Base-by-base conservation (phyloP, 2,888 invertebrate genomes). In the Nephrocerus scutellatus region DNA sequence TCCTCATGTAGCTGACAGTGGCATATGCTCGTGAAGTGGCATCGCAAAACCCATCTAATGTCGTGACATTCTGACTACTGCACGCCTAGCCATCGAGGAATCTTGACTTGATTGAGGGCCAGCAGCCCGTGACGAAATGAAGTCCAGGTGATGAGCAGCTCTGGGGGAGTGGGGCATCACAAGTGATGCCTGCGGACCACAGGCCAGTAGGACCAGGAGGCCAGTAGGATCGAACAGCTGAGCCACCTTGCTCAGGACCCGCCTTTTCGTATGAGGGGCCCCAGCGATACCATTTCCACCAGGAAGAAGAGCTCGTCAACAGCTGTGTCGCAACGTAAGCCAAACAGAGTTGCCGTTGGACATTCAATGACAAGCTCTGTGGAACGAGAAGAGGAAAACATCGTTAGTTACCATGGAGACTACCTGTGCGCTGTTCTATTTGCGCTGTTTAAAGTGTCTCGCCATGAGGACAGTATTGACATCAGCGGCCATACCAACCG, bases 401-500 rank as follows among this genome's bases (percentile, higher is more conserved):
- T 29, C 30, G 20, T 24, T 29, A 19, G 16, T 23, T 19, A 39
- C 8, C 3, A 30, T 15, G 15, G 21, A 15, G 14, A 25, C 26
- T 34, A 33, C 33, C 31, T 37, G 19, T 6, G 10, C 6, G 2
- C 28, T 25, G 19, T 39, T 39, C 16, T 30, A 40, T 16, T 29
- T 41, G 26, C 31, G 36, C 10, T 41, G n/a, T n/a, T n/a, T n/a
- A n/a, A n/a, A n/a, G n/a, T n/a, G n/a, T n/a, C n/a, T n/a, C n/a
- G n/a, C n/a, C n/a, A n/a, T n/a, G n/a, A n/a, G n/a, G n/a, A n/a
- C n/a, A n/a, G n/a, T n/a, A n/a, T n/a, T n/a, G n/a, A n/a, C n/a
- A n/a, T n/a, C n/a, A n/a, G n/a, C n/a, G n/a, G n/a, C n/a, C n/a
- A n/a, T n/a, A n/a, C n/a, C n/a, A n/a, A n/a, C n/a, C n/a, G n/a